These are phyloP conservation scores for Rhipidura dahli DNA, from an alignment of 2,113 vertebrate species.

Conservation along the genomic window DNA sequence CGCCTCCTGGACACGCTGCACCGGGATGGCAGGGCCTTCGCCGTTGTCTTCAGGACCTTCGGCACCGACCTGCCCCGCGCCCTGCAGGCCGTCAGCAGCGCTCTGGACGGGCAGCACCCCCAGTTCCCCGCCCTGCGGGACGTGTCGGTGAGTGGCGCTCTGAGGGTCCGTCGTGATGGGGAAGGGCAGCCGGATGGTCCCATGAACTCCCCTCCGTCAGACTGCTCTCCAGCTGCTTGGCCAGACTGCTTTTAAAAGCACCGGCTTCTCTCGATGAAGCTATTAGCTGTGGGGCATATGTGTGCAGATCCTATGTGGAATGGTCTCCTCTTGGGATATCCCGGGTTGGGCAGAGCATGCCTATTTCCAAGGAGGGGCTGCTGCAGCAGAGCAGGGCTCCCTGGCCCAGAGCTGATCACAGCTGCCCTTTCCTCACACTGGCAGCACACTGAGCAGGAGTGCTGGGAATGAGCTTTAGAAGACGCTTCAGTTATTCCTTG, in stretches of 20 bases:
- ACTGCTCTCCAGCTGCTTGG: not conserved
- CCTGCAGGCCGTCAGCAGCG: slow-evolving; percentile 66
- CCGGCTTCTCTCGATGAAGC: not conserved
- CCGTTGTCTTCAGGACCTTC: slow-evolving; percentile 84
- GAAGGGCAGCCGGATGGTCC: not conserved
- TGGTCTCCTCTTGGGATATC: not conserved
- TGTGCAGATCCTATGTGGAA: not conserved
- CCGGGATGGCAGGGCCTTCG: slow-evolving; percentile 71
- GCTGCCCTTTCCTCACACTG: not conserved
- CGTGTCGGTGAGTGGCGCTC: slow-evolving; percentile 49
- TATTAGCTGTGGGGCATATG: not conserved
- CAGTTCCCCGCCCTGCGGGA: slow-evolving; percentile 78
- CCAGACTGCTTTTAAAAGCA: not conserved
- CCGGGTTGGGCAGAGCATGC: not conserved
- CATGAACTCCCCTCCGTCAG: accelerated
- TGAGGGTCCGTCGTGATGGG: accelerated
- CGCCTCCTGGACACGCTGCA: slow-evolving; percentile 77
- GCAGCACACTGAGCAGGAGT: accelerated
- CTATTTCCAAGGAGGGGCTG: accelerated
- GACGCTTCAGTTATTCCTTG: not conserved
- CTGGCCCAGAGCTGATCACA: accelerated
- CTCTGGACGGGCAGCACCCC: slow-evolving; percentile 81
- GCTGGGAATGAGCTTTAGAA: not conserved
- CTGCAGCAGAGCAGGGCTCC: not conserved
- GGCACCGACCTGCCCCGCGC: slow-evolving; percentile 79